Evolutionary conservation across 2,888 invertebrate species (phyloP).

Genomic region (Norana najaformis): DNA sequence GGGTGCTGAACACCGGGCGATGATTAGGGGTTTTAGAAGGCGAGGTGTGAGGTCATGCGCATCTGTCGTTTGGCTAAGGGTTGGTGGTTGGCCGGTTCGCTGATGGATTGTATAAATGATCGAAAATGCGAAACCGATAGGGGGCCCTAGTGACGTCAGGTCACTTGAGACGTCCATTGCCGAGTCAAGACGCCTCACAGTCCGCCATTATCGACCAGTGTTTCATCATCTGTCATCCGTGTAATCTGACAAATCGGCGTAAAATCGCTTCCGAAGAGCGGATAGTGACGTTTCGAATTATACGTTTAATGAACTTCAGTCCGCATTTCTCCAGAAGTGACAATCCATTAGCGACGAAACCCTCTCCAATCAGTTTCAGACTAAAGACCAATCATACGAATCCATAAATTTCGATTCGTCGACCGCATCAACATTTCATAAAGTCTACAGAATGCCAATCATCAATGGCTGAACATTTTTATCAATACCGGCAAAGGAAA

Average conservation of each 20-base stretch:
- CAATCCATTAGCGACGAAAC: neutral
- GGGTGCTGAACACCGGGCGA: neutral
- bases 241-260: neutral
- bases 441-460: too few species aligned
- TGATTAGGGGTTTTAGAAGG: neutral
- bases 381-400: neutral
- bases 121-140: neutral
- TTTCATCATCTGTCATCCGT: neutral
- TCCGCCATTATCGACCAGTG: neutral
- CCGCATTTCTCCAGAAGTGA: neutral
- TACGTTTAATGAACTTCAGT: neutral
- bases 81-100: neutral
- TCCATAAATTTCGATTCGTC: neutral
- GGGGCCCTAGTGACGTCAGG: neutral
- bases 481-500: neutral
- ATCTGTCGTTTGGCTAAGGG: neutral
- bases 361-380: neutral
- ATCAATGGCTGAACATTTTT: neutral
- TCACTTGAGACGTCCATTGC: neutral
- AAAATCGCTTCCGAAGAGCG: neutral
- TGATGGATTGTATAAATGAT: conserved; percentile 1
- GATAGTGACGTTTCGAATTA: neutral
- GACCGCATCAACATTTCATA: neutral
- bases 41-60: neutral
- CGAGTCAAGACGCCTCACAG: neutral